Conservation (phyloP, 2,888 invertebrate species). For the Acleris literana region DNA sequence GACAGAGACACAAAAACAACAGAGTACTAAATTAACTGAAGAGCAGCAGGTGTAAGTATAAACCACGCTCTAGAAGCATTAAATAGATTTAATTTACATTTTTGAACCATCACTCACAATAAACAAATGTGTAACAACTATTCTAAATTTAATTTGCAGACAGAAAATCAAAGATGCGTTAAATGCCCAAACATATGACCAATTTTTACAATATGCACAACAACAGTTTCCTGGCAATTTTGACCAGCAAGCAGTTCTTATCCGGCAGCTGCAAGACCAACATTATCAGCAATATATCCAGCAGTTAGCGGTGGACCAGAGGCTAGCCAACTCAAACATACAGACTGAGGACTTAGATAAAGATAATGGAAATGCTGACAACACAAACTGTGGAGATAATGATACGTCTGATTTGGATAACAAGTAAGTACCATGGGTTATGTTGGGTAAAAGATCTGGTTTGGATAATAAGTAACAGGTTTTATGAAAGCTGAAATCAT, state of each 20-base stretch:
- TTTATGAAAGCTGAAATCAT: too few relatives aligned
- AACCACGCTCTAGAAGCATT: not conserved
- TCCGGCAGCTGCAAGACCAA: conserved; percentile 97
- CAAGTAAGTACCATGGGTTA: conserved; percentile 53
- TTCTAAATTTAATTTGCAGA: conserved; percentile 61
- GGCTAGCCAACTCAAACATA: conserved; percentile 68
- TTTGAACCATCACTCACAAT: too few relatives aligned
- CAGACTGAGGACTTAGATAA: conserved; percentile 51
- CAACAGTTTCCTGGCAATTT: conserved; percentile 95
- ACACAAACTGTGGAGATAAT: conserved; percentile 63
- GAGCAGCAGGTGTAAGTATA: conserved; percentile 83
- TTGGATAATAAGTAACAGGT: too few relatives aligned
- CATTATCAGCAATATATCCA: conserved; percentile 99
- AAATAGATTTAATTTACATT: too few relatives aligned
- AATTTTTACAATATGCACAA: conserved; percentile 95
- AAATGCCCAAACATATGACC: conserved; percentile 95
- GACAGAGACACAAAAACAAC: conserved; percentile 86
- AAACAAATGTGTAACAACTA: not conserved
- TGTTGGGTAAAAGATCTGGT: not conserved
- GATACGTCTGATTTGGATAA: conserved; percentile 63
- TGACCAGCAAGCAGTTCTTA: conserved; percentile 96
- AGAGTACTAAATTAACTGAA: conserved; percentile 84
- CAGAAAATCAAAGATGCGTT: conserved; percentile 97
- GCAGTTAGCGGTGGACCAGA: conserved; percentile 87
- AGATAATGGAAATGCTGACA: conserved; percentile 48